Evolutionary conservation across 2,888 invertebrate genomes (phyloP), one percentile per base, ranked within the genome.

Genomic region (Cerastoderma edule): DNA sequence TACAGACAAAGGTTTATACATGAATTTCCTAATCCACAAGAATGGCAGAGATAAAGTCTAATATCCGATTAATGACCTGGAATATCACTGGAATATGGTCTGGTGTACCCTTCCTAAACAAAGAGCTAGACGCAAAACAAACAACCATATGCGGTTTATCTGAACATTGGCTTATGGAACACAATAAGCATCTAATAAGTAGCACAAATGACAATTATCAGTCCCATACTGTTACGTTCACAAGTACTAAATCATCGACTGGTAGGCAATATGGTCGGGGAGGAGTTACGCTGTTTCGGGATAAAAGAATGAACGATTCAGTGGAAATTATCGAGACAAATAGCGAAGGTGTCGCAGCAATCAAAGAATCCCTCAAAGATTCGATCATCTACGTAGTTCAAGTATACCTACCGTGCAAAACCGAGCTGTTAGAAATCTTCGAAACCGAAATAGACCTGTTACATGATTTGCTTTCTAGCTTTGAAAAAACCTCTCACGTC

Each of bases 1-100:
- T 68, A 68, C 44, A 54, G 19, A 56, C 35, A 53, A 35, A 24
- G 67, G 22, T 50, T n/a, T n/a, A 6, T 22, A 50, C 22, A 13
- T 22, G 16, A 6, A 22, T 50, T 6, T 6, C 6, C 10, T 50
- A 50, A n/a, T 16, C 6, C 22, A 50, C 6, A 16, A 6, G 10
- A 16, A 50, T 16, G 16, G 22, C 10, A n/a, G 50, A 6, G 50
- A 6, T 13, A 50, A 16, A 50, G 50, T 50, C 5, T n/a, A 16
- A 50, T 50, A 50, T 39, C 8, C 10, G 50, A 50, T 22, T 50
- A 16, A 50, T 50, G 50, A 50, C 13, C 5, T 50, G 50, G 50
- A 50, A 50, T n/a, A 22, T 22, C 50, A 50, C 50, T 10, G 50
- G 50, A 6, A 50, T 50, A 16, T 50, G 50, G 50, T 50, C 50